Base-by-base conservation (phyloP, 2,113 vertebrate genomes). In the Chloropsis cyanopogon region DNA sequence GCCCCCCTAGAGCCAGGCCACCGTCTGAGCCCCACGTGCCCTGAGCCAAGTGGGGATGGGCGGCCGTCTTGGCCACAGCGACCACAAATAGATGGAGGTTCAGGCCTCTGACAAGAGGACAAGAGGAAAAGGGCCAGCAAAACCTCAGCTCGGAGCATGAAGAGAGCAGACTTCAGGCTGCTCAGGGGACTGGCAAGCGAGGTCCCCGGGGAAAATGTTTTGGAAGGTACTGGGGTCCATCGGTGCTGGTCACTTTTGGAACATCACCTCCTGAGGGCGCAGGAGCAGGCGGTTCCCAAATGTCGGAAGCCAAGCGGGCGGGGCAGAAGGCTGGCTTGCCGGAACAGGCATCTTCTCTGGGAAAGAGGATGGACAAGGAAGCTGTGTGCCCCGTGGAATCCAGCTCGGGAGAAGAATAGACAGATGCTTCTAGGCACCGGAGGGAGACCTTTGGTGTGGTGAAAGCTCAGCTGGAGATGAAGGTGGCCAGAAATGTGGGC, bases 221-320 rank as follows among this genome's bases (percentile, higher is more conserved):
- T 16, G 37, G 50, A 11, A 56, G 21, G 16, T 37, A 13, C 41
- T 24, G 41, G 9, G 24, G 3, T 44, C 31, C 39, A 19, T 54
- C 33, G 24, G 39, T 24, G 61, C 25, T 44, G 33, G 7, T 46
- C 25, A 2, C 16, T 66, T 66, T 54, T 29, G 33, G 56, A 47
- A 47, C 50, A 39, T 37, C 50, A 21, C 16, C 77, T 66, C 26
- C 41, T 29, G 12, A 54, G 41, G 25, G 9, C 39, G 15, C 9
- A 54, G 39, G 39, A 66, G 26, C 33, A 54, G 25, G 33, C 2
- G 0, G 65, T 37, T 35, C 6, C 41, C 39, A 66, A 29, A 46
- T 15, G 25, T 3, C 0, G 0, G 25, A 79, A 54, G 16, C 12
- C 50, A 80, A 54, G 50, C 39, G 46, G 39, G 24, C 1, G 4